Base-by-base conservation (phyloP, 2,113 vertebrate genomes). In the Puma concolor region DNA sequence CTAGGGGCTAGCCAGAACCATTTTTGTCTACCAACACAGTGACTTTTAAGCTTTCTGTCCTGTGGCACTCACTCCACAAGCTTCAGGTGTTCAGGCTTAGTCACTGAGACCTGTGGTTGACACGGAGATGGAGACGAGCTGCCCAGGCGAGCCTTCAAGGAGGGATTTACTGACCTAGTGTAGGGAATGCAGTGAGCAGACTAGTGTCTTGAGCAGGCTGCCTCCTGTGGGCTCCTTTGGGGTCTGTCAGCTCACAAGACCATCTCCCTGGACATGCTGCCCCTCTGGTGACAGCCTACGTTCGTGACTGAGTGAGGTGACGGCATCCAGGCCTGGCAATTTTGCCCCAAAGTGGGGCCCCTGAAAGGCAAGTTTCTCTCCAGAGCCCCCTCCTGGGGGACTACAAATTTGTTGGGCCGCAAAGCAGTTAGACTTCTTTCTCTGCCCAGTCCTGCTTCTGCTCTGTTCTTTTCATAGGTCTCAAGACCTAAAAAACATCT, bases 181-280 rank as follows among this genome's bases (percentile, higher is more conserved):
- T 7, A 10, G 13, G 4, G 31, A n/a, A 4, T 64, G 0, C 1
- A 4, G 29, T 76, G 4, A 11, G 41, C 4, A 88, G 81, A 44
- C 10, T 5, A 27, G 5, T 71, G 0, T 3, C 7, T 13, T 77
- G 10, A 16, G 36, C 8, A 91, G 81, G 36, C 5, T 2, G 17
- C 7, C 48, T 91, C 19, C 17, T 72, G 1, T 33, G 27, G 19
- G 11, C 6, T 64, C 36, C 54, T 84, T 69, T 10, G 23, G 6
- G 9, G 19, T 60, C 9, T 31, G 2, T 52, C 19, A 63, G 25
- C 6, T 80, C 38, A n/a, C 14, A 41, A 77, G 44, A 16, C 13
- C 14, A 31, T 6, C 4, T 38, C 14, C 8, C 21, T n/a, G 29
- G 31, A 63, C 7, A 52, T 5, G 0, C 15, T 44, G 17, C 1